Base-by-base conservation (phyloP, 2,797 vertebrate genomes). In the Phrynocephalus vlangalii region DNA sequence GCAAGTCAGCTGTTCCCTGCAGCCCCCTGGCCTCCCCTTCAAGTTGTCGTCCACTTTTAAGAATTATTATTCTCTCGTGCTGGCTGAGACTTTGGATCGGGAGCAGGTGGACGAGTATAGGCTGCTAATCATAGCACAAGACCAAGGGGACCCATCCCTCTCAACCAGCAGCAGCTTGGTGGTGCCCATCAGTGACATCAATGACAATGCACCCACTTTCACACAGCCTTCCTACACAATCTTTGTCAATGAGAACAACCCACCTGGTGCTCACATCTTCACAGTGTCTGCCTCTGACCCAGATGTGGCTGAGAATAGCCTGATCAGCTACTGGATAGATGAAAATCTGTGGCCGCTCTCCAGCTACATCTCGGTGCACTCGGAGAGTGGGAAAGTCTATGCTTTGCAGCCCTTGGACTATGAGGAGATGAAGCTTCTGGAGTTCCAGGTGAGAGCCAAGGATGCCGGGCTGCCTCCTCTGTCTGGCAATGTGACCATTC, bases 301-400 rank as follows among this genome's bases (percentile, higher is more conserved):
- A 16, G 97, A 98, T 81, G 86, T 95, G 33, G 96, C 90, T 68
- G 95, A 98, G 93, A 98, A 98, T 44, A 96, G 97, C 33, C 96
- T 97, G 16, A 96, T 98, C 83, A 97, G 96, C 33, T 98, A 97
- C 87, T 97, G 96, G 1, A 95, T 98, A 75, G 96, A 97, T 66
- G 97, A 97, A 76, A 96, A 97, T 16, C 84, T 18, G n/a, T 85
- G 15, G 60, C 81, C 87, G 0, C 90, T 93, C 70, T 91, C 92
- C 16, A 93, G 90, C 83, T 95, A 94, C 84, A 85, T 95, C 80
- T 95, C 94, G 0, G 82, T 97, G 1, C 96, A 97, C 48, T 86
- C 96, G 1, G 96, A 96, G 0, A 97, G 89, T 24, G 97, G 96
- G 11, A 87, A 95, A 1, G 94, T 97, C 8, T 92, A 85, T 0